Percentiles rank a stretch among this genome's conserved stretches.
phyloP scores from a whole-genome alignment of 1,140 invertebrate genomes.

The Lasioglossum albipes region DNA sequence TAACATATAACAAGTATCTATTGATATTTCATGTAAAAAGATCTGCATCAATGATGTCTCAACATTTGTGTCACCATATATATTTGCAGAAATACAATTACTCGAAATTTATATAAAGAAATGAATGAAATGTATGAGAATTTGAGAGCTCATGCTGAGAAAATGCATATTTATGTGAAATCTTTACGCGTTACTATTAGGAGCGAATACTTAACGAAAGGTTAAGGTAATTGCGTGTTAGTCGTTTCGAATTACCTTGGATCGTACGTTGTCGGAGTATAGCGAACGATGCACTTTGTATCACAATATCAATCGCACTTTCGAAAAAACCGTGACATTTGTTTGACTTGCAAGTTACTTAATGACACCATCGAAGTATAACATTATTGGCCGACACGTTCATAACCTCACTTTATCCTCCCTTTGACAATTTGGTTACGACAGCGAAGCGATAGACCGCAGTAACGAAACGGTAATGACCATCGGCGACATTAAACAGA shows the following conservation, averaged over 20 bases:
- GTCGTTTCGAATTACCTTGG: conserved; percentile 31
- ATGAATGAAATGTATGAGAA: background rate
- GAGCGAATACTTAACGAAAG: background rate
- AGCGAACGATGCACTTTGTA: conserved; percentile 1
- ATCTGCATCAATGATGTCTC: conserved; percentile 47
- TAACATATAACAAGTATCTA: background rate
- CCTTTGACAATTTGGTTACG: conserved; percentile 21
- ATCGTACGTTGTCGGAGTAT: background rate
- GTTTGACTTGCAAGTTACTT: conserved; percentile 19
- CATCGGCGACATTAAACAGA: background rate
- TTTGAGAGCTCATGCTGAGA: background rate
- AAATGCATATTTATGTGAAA: background rate
- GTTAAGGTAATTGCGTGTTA: background rate
- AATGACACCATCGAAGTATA: conserved; percentile 35
- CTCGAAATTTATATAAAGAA: background rate
- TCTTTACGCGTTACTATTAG: background rate
- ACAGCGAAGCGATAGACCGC: conserved; percentile 1
- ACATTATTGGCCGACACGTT: conserved; percentile 42
- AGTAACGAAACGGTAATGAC: background rate
- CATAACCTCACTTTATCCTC: conserved; percentile 49
- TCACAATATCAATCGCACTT: conserved; percentile 23
- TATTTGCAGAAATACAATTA: background rate
- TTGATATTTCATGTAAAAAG: background rate
- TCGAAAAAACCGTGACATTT: conserved; percentile 17
- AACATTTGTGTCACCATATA: conserved; percentile 45